Conservation (phyloP, 2,888 invertebrate species). For the Drosophila meridiana region DNA sequence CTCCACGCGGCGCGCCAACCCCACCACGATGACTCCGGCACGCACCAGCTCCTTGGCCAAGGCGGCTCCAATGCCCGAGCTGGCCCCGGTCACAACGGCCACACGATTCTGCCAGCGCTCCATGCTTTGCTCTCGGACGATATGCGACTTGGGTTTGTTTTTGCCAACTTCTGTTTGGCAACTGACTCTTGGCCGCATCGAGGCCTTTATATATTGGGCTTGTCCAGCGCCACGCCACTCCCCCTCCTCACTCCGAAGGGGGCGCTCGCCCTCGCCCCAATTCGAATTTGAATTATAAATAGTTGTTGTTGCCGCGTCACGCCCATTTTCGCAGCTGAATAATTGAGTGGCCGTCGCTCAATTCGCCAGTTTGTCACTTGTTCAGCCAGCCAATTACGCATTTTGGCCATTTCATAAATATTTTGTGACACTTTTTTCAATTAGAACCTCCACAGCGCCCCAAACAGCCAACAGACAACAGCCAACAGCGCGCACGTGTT, state of each 20-base stretch:
- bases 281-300: slow-evolving; percentile 34
- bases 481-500: not conserved
- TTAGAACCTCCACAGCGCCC: not conserved
- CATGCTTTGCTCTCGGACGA: slow-evolving; percentile 43
- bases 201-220: slow-evolving; percentile 24
- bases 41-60: slow-evolving; percentile 84
- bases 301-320: slow-evolving; percentile 10
- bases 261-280: not conserved
- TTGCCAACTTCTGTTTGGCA: not conserved
- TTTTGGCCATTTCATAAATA: slow-evolving; percentile 9
- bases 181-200: slow-evolving; percentile 24
- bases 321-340: slow-evolving; percentile 26
- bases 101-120: slow-evolving; percentile 87
- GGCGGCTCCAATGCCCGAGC: slow-evolving; percentile 87
- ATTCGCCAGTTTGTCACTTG: slow-evolving; percentile 17
- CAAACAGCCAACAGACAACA: no score
- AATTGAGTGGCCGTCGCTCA: slow-evolving; percentile 25
- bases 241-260: not conserved
- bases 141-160: not conserved
- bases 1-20: slow-evolving; percentile 85
- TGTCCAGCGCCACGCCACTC: not conserved
- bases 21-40: slow-evolving; percentile 86
- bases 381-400: slow-evolving; percentile 18
- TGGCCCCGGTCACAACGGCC: slow-evolving; percentile 88
- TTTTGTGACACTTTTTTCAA: slow-evolving; percentile 7